phyloP scores from a whole-genome alignment of 2,888 invertebrate genomes.

The Nineta flava region DNA sequence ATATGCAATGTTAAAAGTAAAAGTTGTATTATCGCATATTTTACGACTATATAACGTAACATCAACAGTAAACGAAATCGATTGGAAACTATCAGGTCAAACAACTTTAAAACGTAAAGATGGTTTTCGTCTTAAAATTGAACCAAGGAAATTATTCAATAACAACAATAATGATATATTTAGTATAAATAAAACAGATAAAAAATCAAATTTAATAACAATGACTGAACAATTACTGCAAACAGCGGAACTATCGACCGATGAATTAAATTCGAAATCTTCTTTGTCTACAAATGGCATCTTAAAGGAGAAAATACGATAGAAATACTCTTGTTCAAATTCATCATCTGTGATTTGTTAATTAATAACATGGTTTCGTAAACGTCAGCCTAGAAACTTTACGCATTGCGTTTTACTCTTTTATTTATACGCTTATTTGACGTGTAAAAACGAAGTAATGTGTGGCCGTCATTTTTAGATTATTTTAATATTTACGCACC shows the following conservation, averaged over 20 bases:
- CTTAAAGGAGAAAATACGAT: background rate
- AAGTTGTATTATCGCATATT: slow-evolving; percentile 48
- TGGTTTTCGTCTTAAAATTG: slow-evolving; percentile 35
- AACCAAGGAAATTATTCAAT: slow-evolving; percentile 8
- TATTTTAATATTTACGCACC: too few relatives aligned
- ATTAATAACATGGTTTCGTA: too few relatives aligned
- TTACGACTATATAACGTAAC: slow-evolving; percentile 43
- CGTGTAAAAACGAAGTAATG: too few relatives aligned
- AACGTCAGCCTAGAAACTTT: too few relatives aligned
- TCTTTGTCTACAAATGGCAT: background rate
- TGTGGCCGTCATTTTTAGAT: too few relatives aligned
- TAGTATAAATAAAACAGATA: background rate
- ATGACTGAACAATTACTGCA: background rate
- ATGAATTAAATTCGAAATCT: background rate
- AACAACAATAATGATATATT: background rate
- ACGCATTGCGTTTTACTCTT: too few relatives aligned
- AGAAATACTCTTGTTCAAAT: too few relatives aligned
- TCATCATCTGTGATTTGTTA: too few relatives aligned
- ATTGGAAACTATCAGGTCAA: slow-evolving; percentile 45
- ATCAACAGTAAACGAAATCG: slow-evolving; percentile 39
- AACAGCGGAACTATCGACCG: background rate
- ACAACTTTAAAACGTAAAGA: slow-evolving; percentile 51
- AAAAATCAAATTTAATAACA: background rate
- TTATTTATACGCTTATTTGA: too few relatives aligned
- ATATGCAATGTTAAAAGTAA: slow-evolving; percentile 53